Conservation (phyloP, 2,797 vertebrate genomes). For the Margarornis squamiger region DNA sequence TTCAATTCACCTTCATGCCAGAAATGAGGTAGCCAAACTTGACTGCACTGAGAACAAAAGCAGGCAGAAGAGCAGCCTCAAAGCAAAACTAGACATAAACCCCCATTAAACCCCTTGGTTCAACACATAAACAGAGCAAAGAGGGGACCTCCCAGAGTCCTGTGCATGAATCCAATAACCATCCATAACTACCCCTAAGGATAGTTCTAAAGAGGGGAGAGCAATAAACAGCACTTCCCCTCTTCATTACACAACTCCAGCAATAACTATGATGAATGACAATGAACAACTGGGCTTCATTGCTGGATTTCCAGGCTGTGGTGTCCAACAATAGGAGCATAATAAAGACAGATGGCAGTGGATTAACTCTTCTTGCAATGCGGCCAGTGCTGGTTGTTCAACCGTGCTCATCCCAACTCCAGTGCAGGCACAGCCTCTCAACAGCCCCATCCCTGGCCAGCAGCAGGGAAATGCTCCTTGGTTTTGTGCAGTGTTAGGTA, state of each 20-base stretch:
- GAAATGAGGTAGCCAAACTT: background rate
- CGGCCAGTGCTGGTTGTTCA: background rate
- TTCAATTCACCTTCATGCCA: background rate
- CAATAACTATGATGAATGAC: constrained; percentile 66
- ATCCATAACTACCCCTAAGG: constrained; percentile 64
- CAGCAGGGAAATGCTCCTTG: background rate
- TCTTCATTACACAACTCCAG: constrained; percentile 70
- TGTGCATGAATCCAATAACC: constrained; percentile 46
- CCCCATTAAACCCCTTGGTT: constrained; percentile 14
- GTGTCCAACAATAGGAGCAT: constrained; percentile 54
- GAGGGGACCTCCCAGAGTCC: constrained; percentile 21
- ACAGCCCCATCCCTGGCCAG: background rate
- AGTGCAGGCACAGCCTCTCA: background rate
- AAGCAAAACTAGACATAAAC: background rate
- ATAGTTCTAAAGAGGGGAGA: constrained; percentile 44
- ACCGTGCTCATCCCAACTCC: background rate
- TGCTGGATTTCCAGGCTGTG: constrained; percentile 60
- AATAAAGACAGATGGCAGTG: constrained; percentile 68
- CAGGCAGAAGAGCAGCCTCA: background rate
- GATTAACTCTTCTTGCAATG: constrained; percentile 33
- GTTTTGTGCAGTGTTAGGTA: background rate
- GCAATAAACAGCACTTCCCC: constrained; percentile 67
- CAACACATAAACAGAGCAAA: background rate
- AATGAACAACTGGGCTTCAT: constrained; percentile 53
- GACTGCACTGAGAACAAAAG: background rate